Conservation (phyloP, 2,888 invertebrate species). For the Tinea semifulvella region DNA sequence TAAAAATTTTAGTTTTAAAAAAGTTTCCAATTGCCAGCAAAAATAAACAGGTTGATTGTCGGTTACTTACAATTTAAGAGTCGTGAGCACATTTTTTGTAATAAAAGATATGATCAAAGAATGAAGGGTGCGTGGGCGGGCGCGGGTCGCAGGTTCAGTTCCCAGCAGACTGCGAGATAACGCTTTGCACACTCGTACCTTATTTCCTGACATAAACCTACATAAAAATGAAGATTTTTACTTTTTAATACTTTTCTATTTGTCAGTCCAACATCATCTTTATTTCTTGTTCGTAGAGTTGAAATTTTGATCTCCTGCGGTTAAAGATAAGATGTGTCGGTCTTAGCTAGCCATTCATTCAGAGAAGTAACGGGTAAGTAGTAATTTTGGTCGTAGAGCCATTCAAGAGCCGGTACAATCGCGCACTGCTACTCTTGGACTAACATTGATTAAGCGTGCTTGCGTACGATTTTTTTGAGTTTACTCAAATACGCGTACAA, state of each 20-base stretch:
- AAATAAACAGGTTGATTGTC: no score
- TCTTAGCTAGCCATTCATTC: slow-evolving; percentile 11
- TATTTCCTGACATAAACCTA: slow-evolving; percentile 14
- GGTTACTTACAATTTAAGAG: no score
- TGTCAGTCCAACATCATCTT: not conserved
- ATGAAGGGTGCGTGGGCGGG: slow-evolving; percentile 7
- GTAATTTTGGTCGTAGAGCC: slow-evolving; percentile 13
- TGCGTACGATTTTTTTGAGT: no score
- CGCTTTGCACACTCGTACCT: slow-evolving; percentile 1
- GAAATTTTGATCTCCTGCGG: not conserved
- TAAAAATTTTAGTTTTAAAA: no score
- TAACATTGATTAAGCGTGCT: no score
- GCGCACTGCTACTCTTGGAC: no score
- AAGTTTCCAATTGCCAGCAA: no score
- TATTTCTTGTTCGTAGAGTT: not conserved
- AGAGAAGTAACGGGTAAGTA: slow-evolving; percentile 14
- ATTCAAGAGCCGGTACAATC: slow-evolving; percentile 11
- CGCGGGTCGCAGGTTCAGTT: slow-evolving; percentile 10
- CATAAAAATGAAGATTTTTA: slow-evolving; percentile 9
- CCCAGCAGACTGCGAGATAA: slow-evolving; percentile 5
- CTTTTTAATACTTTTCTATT: not conserved
- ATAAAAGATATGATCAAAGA: slow-evolving; percentile 11
- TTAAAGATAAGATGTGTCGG: slow-evolving; percentile 6
- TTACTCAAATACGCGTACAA: no score
- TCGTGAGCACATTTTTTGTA: slow-evolving; percentile 10